Percentiles rank a stretch among this genome's conserved stretches.
phyloP scores from a whole-genome alignment of 2,888 invertebrate genomes.

The Drosophila histrio region DNA sequence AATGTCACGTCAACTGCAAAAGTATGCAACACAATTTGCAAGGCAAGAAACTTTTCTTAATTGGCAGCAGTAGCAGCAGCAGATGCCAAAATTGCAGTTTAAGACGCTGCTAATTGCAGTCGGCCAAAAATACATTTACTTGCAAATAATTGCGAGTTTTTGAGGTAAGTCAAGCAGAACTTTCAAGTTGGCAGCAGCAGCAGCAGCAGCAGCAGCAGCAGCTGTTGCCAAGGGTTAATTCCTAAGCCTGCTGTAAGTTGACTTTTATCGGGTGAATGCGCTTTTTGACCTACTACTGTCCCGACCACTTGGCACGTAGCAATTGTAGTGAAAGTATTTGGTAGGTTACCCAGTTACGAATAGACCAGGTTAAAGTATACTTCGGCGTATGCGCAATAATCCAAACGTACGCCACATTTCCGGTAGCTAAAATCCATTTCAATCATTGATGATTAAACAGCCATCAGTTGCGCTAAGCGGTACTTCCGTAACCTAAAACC shows the following conservation, averaged over 20 bases:
- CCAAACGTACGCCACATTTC: slow-evolving; percentile 47
- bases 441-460: slow-evolving; percentile 78
- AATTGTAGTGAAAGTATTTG: neutral
- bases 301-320: slow-evolving; percentile 45
- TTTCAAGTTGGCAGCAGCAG: neutral
- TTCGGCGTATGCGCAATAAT: slow-evolving; percentile 31
- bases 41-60: slow-evolving; percentile 21
- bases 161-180: slow-evolving; percentile 13
- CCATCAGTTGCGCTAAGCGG: slow-evolving; percentile 47
- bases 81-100: slow-evolving; percentile 5
- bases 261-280: slow-evolving; percentile 65
- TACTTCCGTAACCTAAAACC: slow-evolving; percentile 1
- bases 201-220: neutral
- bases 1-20: neutral
- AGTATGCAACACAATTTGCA: slow-evolving; percentile 1
- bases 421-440: slow-evolving; percentile 58
- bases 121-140: slow-evolving; percentile 23
- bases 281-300: slow-evolving; percentile 65
- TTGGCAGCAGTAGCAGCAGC: slow-evolving; percentile 23
- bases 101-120: slow-evolving; percentile 56
- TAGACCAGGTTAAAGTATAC: neutral
- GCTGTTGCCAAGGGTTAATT: neutral
- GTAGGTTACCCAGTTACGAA: neutral
- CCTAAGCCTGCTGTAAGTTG: slow-evolving; percentile 1
- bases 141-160: slow-evolving; percentile 45